Evolutionary conservation across 2,113 vertebrate species (phyloP), one percentile per base, ranked within the genome.

Genomic region (Corydoras maculifer): DNA sequence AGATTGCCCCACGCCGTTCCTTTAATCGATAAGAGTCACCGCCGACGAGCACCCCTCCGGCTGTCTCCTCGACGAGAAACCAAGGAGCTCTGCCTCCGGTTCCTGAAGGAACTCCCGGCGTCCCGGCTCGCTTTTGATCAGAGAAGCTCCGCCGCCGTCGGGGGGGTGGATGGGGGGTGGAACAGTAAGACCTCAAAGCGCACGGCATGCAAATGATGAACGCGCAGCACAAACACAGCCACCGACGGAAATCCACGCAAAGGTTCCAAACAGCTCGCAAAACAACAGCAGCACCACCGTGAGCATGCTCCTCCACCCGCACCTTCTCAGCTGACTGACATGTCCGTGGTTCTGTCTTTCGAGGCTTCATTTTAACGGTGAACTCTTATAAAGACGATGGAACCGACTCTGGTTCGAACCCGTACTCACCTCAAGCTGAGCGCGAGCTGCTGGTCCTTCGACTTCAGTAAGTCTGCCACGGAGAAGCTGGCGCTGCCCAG

Each of bases 401-500:
- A 55, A 15, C 25, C n/a, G 57, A 49, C 25, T 50, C 14, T 31
- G 66, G 18, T 51, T 8, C 43, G 50, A 48, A 15, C 66, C 71
- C 48, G 62, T 32, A 70, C 92, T 87, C 81, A 98, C 97, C 93
- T 94, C 69, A 99, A 91, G 69, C 86, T 94, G 78, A 98, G 90
- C 73, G 91, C 89, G 80, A 99, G 78, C 70, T 88, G 90, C 5
- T 95, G 91, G 75, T 97, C 93, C 86, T 93, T 95, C 13, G 94
- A 92, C 71, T 92, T 93, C 73, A 98, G 84, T 75, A 99, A 86
- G 58, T 98, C 93, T 30, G 89, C 91, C 2, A 98, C 89, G 72
- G 89, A 90, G 85, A 99, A 99, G 55, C 92, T 93, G 76, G 92
- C 83, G 76, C 82, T 93, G 51, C 97, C 97, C 87, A 99, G 90